Evolutionary conservation across 2,888 invertebrate species (phyloP), one percentile per base, ranked within the genome.

Genomic region (Acanthosoma haemorrhoidale): DNA sequence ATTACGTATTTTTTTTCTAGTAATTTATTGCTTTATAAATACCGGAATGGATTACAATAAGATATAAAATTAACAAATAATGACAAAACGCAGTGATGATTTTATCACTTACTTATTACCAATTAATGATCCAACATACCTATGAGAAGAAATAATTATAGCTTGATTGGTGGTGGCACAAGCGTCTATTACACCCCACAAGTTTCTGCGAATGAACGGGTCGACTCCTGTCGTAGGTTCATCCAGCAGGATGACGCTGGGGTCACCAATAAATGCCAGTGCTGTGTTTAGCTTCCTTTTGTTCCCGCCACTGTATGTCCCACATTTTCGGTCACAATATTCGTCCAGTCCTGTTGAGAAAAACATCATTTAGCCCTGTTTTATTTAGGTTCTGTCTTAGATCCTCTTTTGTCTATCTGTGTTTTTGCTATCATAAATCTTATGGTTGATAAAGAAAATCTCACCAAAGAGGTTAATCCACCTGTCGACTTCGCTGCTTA

Each of bases 141-240:
- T 51, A 68, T 92, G 91, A 59, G 93, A 92, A 31, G 94, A 94
- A 70, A 94, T 83, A 71, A 94, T 84, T 69, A 94, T 86, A 69
- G 91, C 88, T 77, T 86, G 86, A 0, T 92, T 92, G 2, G 85
- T 82, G 71, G 87, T 87, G 66, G 90, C 83, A 41, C 89, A 85
- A 70, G 85, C 83, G 71, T 85, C 83, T 32, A 92, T 83, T 11
- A 88, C 87, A 76, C 88, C 83, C 94, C 94, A 94, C n/a, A 94
- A 83, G 72, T 89, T 86, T 64, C 94, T 83, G 76, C 92, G 86
- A 2, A 92, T 89, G 1, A 88, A 88, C 1, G 92, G 89, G 77
- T 93, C 92, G 81, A 92, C 90, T 57, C 91, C 91, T 81, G 81
- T 82, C 2, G 82, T 82, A 8, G 82, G 81, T 75, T 82, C 81